Conservation (phyloP, 37 sponge, comb jelly and placozoan species). For the Lycopodina hypogea region DNA sequence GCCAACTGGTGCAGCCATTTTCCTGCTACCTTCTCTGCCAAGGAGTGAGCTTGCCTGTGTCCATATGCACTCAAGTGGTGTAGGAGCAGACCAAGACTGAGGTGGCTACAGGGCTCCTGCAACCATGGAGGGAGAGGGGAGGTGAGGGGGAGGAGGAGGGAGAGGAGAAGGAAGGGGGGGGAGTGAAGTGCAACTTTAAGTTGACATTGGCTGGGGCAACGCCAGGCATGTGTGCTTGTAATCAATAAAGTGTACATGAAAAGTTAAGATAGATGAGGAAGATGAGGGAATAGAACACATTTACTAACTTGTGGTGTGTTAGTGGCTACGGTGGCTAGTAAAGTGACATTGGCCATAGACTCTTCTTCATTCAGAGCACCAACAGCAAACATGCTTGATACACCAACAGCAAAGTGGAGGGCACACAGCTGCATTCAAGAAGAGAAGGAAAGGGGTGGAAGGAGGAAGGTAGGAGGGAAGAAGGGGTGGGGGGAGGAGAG, state of each 20-base stretch:
- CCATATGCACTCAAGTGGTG: slow-evolving; percentile 6
- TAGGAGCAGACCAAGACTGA: slow-evolving; percentile 21
- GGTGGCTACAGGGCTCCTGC: not conserved
- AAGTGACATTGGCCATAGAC: not conserved
- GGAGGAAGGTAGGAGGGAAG: not conserved
- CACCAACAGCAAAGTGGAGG: slow-evolving; percentile 12
- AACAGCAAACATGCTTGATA: not conserved
- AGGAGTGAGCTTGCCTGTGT: not conserved
- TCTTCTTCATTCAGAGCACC: slow-evolving; percentile 9
- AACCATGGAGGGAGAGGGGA: not conserved
- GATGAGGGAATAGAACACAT: no score
- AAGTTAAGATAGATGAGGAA: no score
- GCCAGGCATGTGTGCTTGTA: not conserved
- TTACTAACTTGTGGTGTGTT: not conserved
- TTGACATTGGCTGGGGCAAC: no score
- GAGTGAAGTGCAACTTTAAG: no score
- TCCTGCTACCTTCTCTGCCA: slow-evolving; percentile 28
- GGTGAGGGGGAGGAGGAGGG: not conserved
- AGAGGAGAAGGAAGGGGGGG: not conserved
- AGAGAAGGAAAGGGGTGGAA: no score
- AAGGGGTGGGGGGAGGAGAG: not conserved
- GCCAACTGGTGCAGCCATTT: slow-evolving; percentile 35
- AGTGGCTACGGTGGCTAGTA: slow-evolving; percentile 24
- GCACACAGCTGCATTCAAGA: not conserved
- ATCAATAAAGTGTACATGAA: not conserved